These are phyloP conservation scores for Hystrix brachyura DNA, from an alignment of 2,113 vertebrate genomes.

Conservation along the genomic window DNA sequence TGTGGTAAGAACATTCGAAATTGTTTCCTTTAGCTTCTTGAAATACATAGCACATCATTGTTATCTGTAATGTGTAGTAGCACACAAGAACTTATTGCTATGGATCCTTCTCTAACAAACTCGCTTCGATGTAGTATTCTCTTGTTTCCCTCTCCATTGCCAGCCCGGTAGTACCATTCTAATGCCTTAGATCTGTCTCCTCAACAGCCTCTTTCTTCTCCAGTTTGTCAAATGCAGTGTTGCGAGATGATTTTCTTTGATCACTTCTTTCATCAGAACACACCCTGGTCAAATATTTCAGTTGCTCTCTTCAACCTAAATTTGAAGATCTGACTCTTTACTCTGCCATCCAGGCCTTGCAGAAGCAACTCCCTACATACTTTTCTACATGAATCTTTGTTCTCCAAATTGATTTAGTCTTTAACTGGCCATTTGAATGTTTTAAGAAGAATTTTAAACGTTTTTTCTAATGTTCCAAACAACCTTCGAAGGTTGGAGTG, in stretches of 20 bases:
- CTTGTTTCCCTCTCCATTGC: background rate
- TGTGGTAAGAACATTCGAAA: background rate
- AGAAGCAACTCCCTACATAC: background rate
- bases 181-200: background rate
- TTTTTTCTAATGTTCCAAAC: background rate
- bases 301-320: background rate
- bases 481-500: background rate
- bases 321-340: background rate
- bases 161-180: too few species aligned
- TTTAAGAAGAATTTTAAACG: background rate
- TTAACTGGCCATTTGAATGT: background rate
- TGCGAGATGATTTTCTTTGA: background rate
- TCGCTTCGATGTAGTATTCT: background rate
- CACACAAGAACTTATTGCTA: background rate
- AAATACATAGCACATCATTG: background rate
- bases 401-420: background rate
- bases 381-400: background rate
- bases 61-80: background rate
- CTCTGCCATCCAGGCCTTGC: background rate
- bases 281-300: background rate
- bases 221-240: fast-evolving
- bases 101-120: background rate
- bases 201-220: background rate
- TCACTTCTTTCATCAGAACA: background rate
- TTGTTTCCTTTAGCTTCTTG: background rate